Conservation (phyloP, 2,888 invertebrate species). For the Rutpela maculata region DNA sequence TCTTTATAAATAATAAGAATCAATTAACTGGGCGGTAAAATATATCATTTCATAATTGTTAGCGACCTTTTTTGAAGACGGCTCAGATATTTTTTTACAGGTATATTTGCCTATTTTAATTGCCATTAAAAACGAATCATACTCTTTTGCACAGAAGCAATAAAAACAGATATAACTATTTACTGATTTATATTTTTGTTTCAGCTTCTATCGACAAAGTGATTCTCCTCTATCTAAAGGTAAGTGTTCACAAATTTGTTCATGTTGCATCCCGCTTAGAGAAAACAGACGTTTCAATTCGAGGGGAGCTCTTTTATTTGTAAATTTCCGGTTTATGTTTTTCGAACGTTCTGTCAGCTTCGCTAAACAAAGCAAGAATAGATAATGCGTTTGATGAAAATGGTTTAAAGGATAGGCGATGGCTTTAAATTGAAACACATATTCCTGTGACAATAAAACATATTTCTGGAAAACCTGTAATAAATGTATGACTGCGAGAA, state of each 20-base stretch:
- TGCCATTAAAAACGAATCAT: no score
- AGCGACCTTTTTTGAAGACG: no score
- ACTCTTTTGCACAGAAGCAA: no score
- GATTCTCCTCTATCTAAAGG: conserved; percentile 12
- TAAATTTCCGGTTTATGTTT: conserved; percentile 14
- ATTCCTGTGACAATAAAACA: no score
- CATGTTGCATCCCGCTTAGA: conserved; percentile 1
- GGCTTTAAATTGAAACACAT: background rate
- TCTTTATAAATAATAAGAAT: no score
- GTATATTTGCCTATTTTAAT: no score
- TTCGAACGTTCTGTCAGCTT: background rate
- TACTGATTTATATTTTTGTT: conserved; percentile 15
- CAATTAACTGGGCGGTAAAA: no score
- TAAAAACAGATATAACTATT: background rate
- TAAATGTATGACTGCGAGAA: no score
- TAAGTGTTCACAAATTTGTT: conserved; percentile 27
- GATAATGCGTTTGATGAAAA: background rate
- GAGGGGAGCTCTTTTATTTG: background rate
- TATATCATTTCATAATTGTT: no score
- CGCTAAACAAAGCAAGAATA: background rate
- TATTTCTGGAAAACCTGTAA: no score
- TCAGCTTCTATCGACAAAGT: conserved; percentile 8
- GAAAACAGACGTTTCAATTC: conserved; percentile 24
- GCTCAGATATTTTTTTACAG: no score
- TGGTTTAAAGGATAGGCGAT: background rate